Evolutionary conservation across 2,888 invertebrate species (phyloP), one percentile per base, ranked within the genome.

Genomic region (Megamerina dolium): DNA sequence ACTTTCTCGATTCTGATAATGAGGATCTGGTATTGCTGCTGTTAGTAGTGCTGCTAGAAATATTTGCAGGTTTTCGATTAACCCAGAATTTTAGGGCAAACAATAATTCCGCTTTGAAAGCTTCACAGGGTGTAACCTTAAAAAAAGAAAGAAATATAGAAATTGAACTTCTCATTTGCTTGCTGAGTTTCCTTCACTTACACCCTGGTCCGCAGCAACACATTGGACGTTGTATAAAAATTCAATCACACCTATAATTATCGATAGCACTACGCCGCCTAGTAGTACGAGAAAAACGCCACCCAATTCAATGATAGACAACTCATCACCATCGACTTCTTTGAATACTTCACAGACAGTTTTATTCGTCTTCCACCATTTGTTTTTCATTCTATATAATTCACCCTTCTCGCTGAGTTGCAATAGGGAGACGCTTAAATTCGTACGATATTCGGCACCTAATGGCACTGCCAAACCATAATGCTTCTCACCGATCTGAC

Each of bases 401-500:
- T 79, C 78, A 0, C 94, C 93, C 52, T 82, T 83, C 70, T 97
- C 95, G 66, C 95, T 93, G 51, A 97, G 76, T 70, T 85, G 85
- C 16, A 96, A 72, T 31, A 97, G 87, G 1, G 90, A 89, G 47
- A 86, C 86, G 58, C 89, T 94, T 20, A 96, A 82, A 18, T 80
- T 77, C 1, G 85, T 85, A 18, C 88, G 76, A 60, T 85, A 87
- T 1, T 82, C 83, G 0, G 86, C 82, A 64, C 81, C 88, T 62
- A 87, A 81, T 2, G 89, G 89, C 76, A 92, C 84, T 1, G 92
- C 94, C 49, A 95, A 87, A 23, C 93, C 94, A 63, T 94, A 95
- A 58, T 92, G 92, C 67, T 94, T 94, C 36, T 86, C 85, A 64
- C 94, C 93, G 41, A 95, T 75, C 57, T 83, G 78, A 8, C 80